Base-by-base conservation (phyloP, 1,140 invertebrate species). In the Pararge aegeria region DNA sequence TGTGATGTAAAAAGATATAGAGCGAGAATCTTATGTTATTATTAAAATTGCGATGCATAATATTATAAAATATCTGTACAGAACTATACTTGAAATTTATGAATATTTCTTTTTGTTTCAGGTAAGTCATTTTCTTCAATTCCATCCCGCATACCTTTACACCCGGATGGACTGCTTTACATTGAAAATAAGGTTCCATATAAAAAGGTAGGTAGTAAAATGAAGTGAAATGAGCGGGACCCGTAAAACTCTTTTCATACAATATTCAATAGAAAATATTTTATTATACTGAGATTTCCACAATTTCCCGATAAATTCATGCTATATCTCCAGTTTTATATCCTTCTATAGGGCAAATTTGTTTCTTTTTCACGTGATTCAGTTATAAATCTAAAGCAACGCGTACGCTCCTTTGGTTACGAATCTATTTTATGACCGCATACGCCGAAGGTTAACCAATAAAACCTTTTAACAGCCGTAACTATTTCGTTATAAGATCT, bases 401-500 rank as follows among this genome's bases (percentile, higher is more conserved):
- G 83, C 75, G 79, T 82, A 80, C 78, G 78, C 75, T 82, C 76
- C 83, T 87, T 87, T 80, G 82, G 80, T 86, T 83, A 80, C 80
- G 82, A 84, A 89, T 87, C 80, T 84, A 88, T 89, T 89, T 88
- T 89, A 89, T 84, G 80, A 76, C 80, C 80, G 73, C 79, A 78
- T 78, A 84, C 80, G 78, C 79, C 84, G 78, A 89, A 89, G 84
- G 84, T 88, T 87, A 87, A 88, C 87, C 83, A 88, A 89, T 89
- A 89, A 89, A 89, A 89, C 80, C 87, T 87, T 87, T 89, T 89
- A 87, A 89, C 87, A 88, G 82, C 77, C 84, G 84, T 87, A 87
- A 87, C 82, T 89, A 87, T 89, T 89, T 87, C 84, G 80, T 88
- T 89, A 88, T 89, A 89, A 87, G 87, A 87, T 88, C 87, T 73